phyloP scores from a whole-genome alignment of 2,797 vertebrate genomes.

The Pantherophis vulpinus region DNA sequence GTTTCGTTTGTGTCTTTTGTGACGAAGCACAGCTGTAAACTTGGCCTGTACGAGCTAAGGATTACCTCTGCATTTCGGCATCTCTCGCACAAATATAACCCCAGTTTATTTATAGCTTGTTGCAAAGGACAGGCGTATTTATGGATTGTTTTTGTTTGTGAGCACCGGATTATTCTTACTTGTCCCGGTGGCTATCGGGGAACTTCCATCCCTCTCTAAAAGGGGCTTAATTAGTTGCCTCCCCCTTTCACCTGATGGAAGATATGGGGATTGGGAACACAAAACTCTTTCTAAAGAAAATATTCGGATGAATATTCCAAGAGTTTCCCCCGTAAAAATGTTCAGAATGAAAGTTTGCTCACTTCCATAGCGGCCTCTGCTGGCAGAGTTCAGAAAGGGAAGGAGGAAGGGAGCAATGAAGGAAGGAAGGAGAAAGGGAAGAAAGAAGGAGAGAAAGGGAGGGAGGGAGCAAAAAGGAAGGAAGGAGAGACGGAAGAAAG shows the following conservation, averaged over 20 bases:
- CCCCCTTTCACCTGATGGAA: background rate
- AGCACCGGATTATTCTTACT: too few species aligned
- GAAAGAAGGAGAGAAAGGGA: too few species aligned
- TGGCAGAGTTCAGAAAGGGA: background rate
- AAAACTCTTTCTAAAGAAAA: background rate
- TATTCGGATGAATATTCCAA: background rate
- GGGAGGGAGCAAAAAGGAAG: too few species aligned
- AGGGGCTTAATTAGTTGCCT: too few species aligned
- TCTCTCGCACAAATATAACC: background rate
- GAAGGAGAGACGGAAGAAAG: too few species aligned
- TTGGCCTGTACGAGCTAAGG: background rate
- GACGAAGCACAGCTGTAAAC: background rate
- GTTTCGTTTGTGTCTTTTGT: background rate
- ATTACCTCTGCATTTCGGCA: background rate
- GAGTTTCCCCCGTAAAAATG: background rate
- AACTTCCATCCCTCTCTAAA: background rate
- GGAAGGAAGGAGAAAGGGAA: too few species aligned
- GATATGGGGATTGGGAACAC: background rate
- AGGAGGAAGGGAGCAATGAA: too few species aligned
- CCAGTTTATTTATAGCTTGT: conserved; percentile 6
- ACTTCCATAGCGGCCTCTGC: background rate
- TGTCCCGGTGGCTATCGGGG: background rate
- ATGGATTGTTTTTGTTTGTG: background rate
- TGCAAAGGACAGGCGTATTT: background rate
- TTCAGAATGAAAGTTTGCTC: too few species aligned